phyloP scores from a whole-genome alignment of 2,797 vertebrate genomes.

The Syndactyla subalaris region DNA sequence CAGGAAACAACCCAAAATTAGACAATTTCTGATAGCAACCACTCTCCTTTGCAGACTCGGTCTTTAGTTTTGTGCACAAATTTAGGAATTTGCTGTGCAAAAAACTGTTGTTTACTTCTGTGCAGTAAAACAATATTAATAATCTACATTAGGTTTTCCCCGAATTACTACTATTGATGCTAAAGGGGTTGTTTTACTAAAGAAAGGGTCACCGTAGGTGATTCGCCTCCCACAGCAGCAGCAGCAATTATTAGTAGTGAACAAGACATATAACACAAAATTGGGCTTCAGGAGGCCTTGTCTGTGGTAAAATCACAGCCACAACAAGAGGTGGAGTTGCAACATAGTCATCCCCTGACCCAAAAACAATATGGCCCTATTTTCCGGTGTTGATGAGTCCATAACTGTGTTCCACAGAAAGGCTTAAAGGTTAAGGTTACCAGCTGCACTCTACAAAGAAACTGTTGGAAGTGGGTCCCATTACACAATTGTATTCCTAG shows the following conservation, averaged over 20 bases:
- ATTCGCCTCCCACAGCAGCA: background rate
- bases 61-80: background rate
- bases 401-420: background rate
- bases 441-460: conserved; percentile 13
- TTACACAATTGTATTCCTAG: background rate
- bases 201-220: background rate
- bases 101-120: background rate
- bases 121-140: background rate
- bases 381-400: conserved; percentile 2
- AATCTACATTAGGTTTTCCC: background rate
- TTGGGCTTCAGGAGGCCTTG: background rate
- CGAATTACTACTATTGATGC: background rate
- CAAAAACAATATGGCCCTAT: background rate
- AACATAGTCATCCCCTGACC: background rate
- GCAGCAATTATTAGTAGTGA: background rate
- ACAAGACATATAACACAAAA: background rate
- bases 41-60: background rate
- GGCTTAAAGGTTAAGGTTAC: conserved; percentile 30
- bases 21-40: background rate
- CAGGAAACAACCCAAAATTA: background rate
- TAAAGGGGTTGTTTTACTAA: background rate
- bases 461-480: background rate
- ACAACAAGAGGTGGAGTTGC: background rate
- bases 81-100: background rate
- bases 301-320: background rate